phyloP scores from a whole-genome alignment of 35 echinoderm and acorn worm species.

The Lytechinus pictus region DNA sequence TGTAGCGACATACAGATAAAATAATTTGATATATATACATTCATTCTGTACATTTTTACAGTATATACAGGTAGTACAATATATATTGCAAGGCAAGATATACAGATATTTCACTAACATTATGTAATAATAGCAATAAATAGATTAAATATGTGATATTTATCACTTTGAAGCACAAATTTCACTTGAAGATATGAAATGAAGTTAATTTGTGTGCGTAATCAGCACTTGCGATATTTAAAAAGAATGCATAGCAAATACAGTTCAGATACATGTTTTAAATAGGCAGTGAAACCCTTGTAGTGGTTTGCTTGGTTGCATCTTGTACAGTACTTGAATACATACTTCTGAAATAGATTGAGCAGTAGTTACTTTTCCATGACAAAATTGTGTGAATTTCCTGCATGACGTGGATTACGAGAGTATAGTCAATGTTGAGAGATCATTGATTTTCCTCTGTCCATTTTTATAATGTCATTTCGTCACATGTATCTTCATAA shows the following conservation, averaged over 20 bases:
- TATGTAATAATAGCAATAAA: background rate
- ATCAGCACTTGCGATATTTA: background rate
- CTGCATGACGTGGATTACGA: background rate
- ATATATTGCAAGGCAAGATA: conserved; percentile 5
- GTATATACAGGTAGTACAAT: background rate
- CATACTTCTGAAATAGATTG: background rate
- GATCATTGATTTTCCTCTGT: background rate
- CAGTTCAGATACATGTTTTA: background rate
- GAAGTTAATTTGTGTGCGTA: background rate
- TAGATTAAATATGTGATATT: background rate
- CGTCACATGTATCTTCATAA: background rate
- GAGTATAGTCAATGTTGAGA: background rate
- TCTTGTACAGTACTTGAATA: conserved; percentile 16
- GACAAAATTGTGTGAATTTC: background rate
- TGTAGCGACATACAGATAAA: background rate
- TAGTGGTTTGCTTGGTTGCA: background rate
- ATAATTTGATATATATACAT: background rate
- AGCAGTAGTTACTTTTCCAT: background rate
- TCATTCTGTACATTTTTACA: background rate
- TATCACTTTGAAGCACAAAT: background rate
- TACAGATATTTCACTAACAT: conserved; percentile 4
- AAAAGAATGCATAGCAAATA: background rate
- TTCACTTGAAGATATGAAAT: background rate
- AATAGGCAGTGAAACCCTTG: background rate
- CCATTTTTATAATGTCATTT: no score